These are phyloP conservation scores for Myotis vivesi DNA, from an alignment of 2,797 vertebrate species.

Conservation along the genomic window DNA sequence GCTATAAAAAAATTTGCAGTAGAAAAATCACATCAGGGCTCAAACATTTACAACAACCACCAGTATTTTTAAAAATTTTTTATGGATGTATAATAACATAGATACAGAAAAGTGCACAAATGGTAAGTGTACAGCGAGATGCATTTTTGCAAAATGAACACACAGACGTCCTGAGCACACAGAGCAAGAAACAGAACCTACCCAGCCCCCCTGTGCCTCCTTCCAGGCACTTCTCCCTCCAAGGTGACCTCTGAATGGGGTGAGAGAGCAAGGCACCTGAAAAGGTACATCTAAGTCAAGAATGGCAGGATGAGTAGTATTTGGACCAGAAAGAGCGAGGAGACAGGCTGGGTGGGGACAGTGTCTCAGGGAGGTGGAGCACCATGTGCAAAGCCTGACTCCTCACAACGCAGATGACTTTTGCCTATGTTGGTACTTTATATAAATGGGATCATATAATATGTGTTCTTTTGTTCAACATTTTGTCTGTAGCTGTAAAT, in stretches of 20 bases:
- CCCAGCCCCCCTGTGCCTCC: neutral
- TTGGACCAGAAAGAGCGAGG: neutral
- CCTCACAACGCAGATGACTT: neutral
- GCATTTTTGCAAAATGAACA: neutral
- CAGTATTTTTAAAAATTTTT: neutral
- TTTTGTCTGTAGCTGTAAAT: neutral
- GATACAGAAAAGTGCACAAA: neutral
- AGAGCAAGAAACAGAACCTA: neutral
- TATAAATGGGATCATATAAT: neutral
- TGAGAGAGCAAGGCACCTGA: neutral
- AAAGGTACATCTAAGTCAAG: neutral
- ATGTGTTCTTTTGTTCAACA: neutral
- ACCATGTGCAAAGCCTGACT: neutral
- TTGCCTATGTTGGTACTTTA: neutral
- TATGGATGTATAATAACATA: neutral
- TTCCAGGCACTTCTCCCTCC: neutral
- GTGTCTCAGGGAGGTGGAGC: neutral
- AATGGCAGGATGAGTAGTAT: neutral
- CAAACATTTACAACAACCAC: conserved; percentile 36
- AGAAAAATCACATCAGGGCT: conserved; percentile 45
- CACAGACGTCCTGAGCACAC: neutral
- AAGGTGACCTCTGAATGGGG: neutral
- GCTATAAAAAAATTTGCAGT: neutral
- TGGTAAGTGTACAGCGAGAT: neutral
- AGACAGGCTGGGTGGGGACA: neutral